Evolutionary conservation across 2,113 vertebrate genomes (phyloP).

Genomic region (Cairina moschata): DNA sequence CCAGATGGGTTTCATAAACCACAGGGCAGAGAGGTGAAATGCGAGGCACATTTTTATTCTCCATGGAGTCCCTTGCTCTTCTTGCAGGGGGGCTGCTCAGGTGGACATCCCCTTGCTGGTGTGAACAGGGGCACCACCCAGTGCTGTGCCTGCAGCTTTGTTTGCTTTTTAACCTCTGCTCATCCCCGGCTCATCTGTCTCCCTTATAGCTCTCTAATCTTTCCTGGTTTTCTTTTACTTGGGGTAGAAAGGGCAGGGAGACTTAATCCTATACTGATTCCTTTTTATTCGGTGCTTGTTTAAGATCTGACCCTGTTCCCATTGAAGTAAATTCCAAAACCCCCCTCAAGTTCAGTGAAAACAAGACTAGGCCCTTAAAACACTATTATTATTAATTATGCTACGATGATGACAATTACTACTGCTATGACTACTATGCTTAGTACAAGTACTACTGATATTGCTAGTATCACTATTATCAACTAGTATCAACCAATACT

Average conservation of each 20-base stretch:
- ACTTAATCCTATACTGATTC: constrained; percentile 1
- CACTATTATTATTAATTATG: neutral
- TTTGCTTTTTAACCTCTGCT: constrained; percentile 36
- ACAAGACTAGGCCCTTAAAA: neutral
- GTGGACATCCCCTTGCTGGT: neutral
- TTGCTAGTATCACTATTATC: rapidly evolving
- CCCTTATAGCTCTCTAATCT: constrained; percentile 35
- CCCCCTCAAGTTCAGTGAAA: constrained; percentile 19
- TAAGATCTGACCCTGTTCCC: neutral
- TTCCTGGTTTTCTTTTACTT: constrained; percentile 41
- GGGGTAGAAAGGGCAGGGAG: constrained; percentile 10
- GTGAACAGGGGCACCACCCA: neutral
- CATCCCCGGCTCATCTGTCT: constrained; percentile 11
- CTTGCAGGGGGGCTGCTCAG: neutral
- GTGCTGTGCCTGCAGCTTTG: neutral
- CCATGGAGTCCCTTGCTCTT: neutral
- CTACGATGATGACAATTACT: neutral
- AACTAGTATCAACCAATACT: neutral
- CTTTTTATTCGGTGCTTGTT: neutral
- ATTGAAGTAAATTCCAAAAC: constrained; percentile 28
- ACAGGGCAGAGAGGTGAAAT: neutral
- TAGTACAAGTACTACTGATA: neutral
- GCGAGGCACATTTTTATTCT: neutral
- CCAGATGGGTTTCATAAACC: neutral
- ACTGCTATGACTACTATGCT: neutral